Conservation (phyloP, 2,888 invertebrate genomes). For the Drosophila paranaensis region DNA sequence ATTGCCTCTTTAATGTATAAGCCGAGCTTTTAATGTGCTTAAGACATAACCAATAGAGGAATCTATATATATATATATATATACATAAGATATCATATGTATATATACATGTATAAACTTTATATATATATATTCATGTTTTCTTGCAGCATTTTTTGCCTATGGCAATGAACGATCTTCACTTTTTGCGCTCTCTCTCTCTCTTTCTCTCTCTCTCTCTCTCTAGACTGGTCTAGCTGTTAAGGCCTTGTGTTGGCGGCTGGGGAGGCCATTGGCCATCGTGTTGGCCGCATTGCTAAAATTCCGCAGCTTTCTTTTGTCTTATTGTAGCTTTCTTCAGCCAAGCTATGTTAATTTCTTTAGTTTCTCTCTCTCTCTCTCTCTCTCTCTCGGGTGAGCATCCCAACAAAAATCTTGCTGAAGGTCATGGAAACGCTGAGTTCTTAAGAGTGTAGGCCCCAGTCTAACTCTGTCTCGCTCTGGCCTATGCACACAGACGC, state of each 20-base stretch:
- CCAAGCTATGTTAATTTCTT: conserved; percentile 41
- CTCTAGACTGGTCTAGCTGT: conserved; percentile 37
- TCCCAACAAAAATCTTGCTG: conserved; percentile 13
- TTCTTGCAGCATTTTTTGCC: conserved; percentile 8
- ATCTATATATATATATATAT: background rate
- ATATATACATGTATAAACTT: background rate
- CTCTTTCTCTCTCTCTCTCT: background rate
- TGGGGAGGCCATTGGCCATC: conserved; percentile 53
- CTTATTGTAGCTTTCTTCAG: conserved; percentile 60
- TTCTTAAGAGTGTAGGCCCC: conserved; percentile 28
- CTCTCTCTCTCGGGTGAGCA: background rate
- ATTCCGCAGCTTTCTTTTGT: conserved; percentile 77
- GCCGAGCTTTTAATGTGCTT: conserved; percentile 34
- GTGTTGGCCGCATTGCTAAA: conserved; percentile 73
- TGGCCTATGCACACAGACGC: conserved; percentile 38
- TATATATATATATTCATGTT: conserved; percentile 1
- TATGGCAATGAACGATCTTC: background rate
- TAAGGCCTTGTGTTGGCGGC: conserved; percentile 29
- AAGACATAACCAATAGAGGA: conserved; percentile 22
- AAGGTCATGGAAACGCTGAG: conserved; percentile 33
- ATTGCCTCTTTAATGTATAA: conserved; percentile 56
- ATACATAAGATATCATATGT: background rate
- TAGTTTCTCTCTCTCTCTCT: background rate
- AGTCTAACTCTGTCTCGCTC: conserved; percentile 3
- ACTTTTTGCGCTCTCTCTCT: background rate